A percentile compares a stretch with the other conserved stretches of the same genome.
Conservation (phyloP, 2,888 invertebrate species). For the Eupithecia abbreviata region DNA sequence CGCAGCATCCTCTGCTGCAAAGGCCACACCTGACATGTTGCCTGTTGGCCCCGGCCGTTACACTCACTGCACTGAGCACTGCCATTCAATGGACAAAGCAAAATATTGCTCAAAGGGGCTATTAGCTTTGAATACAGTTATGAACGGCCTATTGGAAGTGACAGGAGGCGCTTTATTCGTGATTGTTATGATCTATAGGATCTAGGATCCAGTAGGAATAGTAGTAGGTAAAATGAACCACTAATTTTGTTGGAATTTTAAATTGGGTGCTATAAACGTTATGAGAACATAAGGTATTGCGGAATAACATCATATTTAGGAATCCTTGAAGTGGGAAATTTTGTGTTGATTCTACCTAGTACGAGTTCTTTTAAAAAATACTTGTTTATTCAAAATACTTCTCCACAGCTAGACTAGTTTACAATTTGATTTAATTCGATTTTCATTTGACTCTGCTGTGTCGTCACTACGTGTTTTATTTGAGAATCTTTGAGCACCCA, state of each 20-base stretch:
- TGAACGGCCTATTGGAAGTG: conserved; percentile 5
- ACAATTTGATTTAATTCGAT: background rate
- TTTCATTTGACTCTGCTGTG: background rate
- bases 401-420: background rate
- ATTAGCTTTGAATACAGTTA: conserved; percentile 13
- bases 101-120: conserved; percentile 15
- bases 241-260: background rate
- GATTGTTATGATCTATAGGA: background rate
- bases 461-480: background rate
- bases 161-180: background rate
- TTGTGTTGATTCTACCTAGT: background rate
- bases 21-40: conserved; percentile 27
- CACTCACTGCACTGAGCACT: conserved; percentile 9
- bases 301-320: background rate
- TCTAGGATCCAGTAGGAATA: no score
- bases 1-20: conserved; percentile 30
- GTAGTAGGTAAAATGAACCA: no score
- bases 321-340: background rate
- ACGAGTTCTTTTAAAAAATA: no score
- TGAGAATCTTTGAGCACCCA: background rate
- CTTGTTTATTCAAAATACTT: no score
- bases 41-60: conserved; percentile 14
- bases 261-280: background rate
- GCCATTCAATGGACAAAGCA: conserved; percentile 31
- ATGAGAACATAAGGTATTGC: background rate